These are phyloP conservation scores for Syngnathus floridae DNA, from an alignment of 2,113 vertebrate genomes.

Conservation along the genomic window DNA sequence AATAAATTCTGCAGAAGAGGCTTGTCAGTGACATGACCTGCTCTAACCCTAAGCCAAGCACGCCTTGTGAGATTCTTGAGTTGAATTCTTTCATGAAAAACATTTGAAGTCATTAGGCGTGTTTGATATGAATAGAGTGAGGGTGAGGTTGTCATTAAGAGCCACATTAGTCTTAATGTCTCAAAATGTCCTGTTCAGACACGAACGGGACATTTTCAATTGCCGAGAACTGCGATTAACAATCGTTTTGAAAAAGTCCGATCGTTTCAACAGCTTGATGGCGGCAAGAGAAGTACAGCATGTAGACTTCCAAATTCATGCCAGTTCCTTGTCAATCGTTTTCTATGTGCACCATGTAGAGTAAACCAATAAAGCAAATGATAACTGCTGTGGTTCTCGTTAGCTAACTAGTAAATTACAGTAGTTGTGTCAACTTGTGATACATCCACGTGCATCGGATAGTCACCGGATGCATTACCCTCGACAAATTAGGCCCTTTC, in stretches of 20 bases:
- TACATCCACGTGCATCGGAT: neutral
- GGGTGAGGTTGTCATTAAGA: neutral
- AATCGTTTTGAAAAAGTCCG: neutral
- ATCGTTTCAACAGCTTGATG: conserved; percentile 1
- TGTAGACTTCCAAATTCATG: neutral
- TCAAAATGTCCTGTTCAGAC: neutral
- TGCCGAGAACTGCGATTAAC: neutral
- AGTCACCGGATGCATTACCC: neutral
- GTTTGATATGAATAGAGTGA: neutral
- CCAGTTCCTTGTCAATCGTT: neutral
- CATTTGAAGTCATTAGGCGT: neutral
- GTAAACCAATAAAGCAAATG: neutral
- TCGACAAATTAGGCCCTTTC: neutral
- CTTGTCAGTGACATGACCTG: neutral
- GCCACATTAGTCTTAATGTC: neutral
- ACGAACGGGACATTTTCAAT: neutral
- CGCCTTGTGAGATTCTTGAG: neutral
- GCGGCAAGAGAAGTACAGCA: neutral
- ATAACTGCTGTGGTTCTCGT: neutral
- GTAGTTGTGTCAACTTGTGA: neutral
- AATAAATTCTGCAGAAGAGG: neutral
- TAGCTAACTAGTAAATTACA: neutral
- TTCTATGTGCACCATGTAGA: neutral
- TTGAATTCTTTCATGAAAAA: neutral
- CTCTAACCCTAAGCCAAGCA: neutral